Base-by-base conservation (phyloP, 2,888 invertebrate genomes). In the Galeruca laticollis region DNA sequence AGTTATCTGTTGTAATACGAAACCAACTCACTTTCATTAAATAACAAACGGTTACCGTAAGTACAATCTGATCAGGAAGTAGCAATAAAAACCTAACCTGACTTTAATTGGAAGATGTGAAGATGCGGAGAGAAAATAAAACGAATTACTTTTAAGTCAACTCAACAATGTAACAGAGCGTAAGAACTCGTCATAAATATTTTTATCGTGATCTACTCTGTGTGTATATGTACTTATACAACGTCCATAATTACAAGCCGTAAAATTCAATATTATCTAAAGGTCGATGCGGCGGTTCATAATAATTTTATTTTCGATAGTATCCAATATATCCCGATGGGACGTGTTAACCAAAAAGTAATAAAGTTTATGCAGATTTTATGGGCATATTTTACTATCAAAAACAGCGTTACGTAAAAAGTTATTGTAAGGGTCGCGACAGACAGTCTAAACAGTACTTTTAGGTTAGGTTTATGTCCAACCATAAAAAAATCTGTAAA, bases 281-380 rank as follows among this genome's bases (percentile, higher is more conserved):
- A 57, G 56, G 64, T 56, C 26, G 51, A 21, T 18, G 31, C 35
- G 33, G 37, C 49, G n/a, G n/a, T n/a, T n/a, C n/a, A 51, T 63
- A 63, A 63, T 63, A 63, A 63, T 63, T 63, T 63, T 63, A 63
- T 63, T 63, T 63, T 52, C 62, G 52, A 63, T 63, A 35, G 51
- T 63, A 63, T 63, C 62, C 62, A 18, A 57, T 65, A 65, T 65
- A 21, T 47, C 18, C 56, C 49, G 52, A 11, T 57, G 65, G 65
- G 65, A 65, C 65, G 65, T 65, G 65, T 65, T 65, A 65, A 65
- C 65, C 65, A 54, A 65, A 65, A 65, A 65, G 65, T 65, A 65
- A 65, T 65, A 57, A 65, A 65, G 35, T 65, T 65, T 65, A 57
- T 65, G 65, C 56, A 65, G 57, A 65, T 65, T 65, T 65, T 65